Conservation (phyloP, 2,888 invertebrate species). For the Deilephila porcellus region DNA sequence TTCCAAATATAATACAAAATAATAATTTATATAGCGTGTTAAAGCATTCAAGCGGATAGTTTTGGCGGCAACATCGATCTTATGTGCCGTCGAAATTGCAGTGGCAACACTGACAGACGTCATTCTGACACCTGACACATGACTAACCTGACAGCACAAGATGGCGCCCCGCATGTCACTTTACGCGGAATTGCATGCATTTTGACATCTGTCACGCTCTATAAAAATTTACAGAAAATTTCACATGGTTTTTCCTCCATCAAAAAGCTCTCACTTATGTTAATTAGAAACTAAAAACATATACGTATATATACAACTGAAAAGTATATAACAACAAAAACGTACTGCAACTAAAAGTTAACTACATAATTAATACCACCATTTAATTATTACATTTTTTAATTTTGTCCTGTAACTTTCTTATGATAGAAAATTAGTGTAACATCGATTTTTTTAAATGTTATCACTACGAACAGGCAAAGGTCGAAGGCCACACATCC, state of each 20-base stretch:
- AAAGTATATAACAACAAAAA: slow-evolving; percentile 28
- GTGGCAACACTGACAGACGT: slow-evolving; percentile 28
- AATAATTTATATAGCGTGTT: slow-evolving; percentile 17
- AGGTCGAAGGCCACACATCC: slow-evolving; percentile 11
- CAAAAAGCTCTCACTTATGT: background rate
- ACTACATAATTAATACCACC: background rate
- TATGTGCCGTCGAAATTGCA: slow-evolving; percentile 14
- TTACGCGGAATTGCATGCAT: slow-evolving; percentile 77
- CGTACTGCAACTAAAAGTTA: slow-evolving; percentile 25
- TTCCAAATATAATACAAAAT: slow-evolving; percentile 9
- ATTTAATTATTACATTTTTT: background rate
- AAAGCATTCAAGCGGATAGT: slow-evolving; percentile 17
- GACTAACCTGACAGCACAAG: slow-evolving; percentile 78
- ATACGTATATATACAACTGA: slow-evolving; percentile 26
- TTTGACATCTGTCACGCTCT: slow-evolving; percentile 81
- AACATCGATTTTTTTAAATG: slow-evolving; percentile 15
- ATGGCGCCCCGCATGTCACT: slow-evolving; percentile 72
- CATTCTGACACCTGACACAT: slow-evolving; percentile 56
- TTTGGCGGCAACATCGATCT: slow-evolving; percentile 22
- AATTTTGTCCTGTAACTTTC: background rate
- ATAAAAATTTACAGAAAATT: slow-evolving; percentile 65
- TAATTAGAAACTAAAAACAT: background rate
- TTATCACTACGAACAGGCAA: slow-evolving; percentile 1
- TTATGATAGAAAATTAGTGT: slow-evolving; percentile 9
- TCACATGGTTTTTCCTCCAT: slow-evolving; percentile 36